Evolutionary conservation across 1,140 invertebrate genomes (phyloP).

Genomic region (Wiebesia pumilae): DNA sequence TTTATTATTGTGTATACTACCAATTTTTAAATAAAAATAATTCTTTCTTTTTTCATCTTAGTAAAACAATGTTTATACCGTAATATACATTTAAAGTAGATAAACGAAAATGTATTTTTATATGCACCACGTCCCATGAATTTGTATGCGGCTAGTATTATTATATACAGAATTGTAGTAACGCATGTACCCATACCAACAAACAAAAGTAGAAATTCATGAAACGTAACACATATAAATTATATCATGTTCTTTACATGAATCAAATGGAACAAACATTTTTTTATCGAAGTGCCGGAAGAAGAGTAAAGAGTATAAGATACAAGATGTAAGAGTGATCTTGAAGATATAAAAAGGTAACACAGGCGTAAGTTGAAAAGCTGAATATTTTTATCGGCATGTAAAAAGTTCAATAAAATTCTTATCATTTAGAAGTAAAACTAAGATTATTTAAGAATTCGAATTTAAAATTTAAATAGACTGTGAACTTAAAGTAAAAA

Average conservation of each 20-base stretch:
- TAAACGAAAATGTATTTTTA: conserved; percentile 35
- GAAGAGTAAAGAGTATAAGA: conserved; percentile 3
- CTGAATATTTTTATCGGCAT: conserved; percentile 10
- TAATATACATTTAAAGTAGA: conserved; percentile 30
- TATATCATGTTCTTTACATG: conserved; percentile 29
- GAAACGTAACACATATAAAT: conserved; percentile 29
- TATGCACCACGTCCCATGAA: conserved; percentile 40
- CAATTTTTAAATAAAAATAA: background rate
- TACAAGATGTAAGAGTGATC: background rate
- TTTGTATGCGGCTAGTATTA: conserved; percentile 34
- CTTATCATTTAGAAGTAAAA: background rate
- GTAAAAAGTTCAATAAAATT: background rate
- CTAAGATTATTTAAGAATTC: background rate
- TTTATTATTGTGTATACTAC: background rate
- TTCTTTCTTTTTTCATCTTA: background rate
- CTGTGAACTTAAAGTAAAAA: background rate
- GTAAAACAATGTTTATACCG: conserved; percentile 14
- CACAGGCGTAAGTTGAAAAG: background rate
- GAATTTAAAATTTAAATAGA: background rate
- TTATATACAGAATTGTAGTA: conserved; percentile 27
- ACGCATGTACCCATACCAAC: background rate
- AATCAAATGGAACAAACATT: conserved; percentile 13
- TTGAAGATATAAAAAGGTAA: background rate
- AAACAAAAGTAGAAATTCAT: conserved; percentile 31
- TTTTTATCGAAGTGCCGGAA: conserved; percentile 28